Evolutionary conservation across 1,140 invertebrate species (phyloP).

Genomic region (Lucilia sericata): DNA sequence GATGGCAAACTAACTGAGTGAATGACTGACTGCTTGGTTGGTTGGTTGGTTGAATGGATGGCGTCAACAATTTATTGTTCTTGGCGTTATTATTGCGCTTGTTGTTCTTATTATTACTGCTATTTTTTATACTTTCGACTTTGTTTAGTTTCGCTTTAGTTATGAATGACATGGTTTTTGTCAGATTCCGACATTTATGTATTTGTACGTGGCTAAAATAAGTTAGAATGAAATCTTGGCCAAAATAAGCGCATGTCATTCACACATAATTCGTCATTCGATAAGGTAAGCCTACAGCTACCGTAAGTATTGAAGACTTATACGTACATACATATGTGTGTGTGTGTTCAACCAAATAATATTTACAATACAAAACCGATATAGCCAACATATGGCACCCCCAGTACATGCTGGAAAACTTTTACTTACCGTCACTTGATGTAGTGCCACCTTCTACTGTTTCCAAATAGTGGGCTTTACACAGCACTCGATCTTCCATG

Average conservation of each 20-base stretch:
- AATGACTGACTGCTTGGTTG: not conserved
- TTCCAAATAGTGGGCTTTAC: constrained; percentile 96
- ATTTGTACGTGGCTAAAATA: constrained; percentile 49
- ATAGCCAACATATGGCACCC: not conserved
- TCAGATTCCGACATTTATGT: constrained; percentile 33
- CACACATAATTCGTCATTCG: constrained; percentile 45
- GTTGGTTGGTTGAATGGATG: constrained; percentile 16
- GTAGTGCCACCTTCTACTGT: constrained; percentile 90
- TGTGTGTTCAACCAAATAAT: not conserved
- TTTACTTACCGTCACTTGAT: constrained; percentile 81
- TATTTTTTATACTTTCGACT: not conserved
- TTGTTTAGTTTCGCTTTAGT: constrained; percentile 27
- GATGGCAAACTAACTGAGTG: not conserved
- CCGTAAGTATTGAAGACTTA: not conserved
- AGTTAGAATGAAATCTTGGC: constrained; percentile 28
- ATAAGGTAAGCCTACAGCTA: constrained; percentile 32
- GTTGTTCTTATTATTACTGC: not conserved
- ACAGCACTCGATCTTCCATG: constrained; percentile 90
- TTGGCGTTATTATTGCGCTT: not conserved
- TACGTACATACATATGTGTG: no score
- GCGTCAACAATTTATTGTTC: constrained; percentile 25
- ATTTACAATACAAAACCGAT: not conserved
- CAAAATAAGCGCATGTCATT: constrained; percentile 39
- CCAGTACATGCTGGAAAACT: no score
- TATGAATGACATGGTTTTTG: constrained; percentile 38